These are phyloP conservation scores for Sorex araneus DNA, from an alignment of 2,113 vertebrate genomes.

Conservation along the genomic window DNA sequence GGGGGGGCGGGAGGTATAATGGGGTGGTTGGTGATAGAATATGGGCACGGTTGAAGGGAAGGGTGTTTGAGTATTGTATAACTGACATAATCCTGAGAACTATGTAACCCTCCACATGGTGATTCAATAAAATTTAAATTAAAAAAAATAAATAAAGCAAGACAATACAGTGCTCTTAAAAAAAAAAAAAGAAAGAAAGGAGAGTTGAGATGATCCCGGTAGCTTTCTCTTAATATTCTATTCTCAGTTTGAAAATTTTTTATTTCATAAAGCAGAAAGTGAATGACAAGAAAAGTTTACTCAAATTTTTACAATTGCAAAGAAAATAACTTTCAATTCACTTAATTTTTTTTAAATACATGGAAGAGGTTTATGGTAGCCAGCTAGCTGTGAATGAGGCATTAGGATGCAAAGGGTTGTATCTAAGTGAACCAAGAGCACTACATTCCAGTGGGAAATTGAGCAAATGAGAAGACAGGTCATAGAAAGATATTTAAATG, in stretches of 20 bases:
- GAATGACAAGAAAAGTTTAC: neutral
- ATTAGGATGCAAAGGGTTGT: neutral
- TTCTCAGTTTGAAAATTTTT: conserved; percentile 24
- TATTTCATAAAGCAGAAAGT: conserved; percentile 22
- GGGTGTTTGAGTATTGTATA: too few relatives aligned
- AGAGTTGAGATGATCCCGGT: neutral
- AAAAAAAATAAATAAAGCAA: too few relatives aligned
- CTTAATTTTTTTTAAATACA: neutral
- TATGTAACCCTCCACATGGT: too few relatives aligned
- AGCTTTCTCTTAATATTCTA: neutral
- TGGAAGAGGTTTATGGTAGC: neutral
- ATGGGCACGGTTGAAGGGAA: too few relatives aligned
- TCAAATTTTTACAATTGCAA: conserved; percentile 25
- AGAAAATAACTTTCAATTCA: conserved; percentile 6
- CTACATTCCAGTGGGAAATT: neutral
- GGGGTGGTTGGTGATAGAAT: too few relatives aligned
- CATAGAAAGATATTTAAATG: neutral
- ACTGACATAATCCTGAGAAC: too few relatives aligned
- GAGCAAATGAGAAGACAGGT: neutral
- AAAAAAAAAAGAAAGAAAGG: too few relatives aligned
- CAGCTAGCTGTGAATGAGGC: neutral
- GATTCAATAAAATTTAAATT: too few relatives aligned
- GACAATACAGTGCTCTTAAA: too few relatives aligned
- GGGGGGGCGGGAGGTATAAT: too few relatives aligned
- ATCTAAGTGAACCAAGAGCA: neutral